Evolutionary conservation across 2,888 invertebrate species (phyloP).

Genomic region (Sepiola atlantica): DNA sequence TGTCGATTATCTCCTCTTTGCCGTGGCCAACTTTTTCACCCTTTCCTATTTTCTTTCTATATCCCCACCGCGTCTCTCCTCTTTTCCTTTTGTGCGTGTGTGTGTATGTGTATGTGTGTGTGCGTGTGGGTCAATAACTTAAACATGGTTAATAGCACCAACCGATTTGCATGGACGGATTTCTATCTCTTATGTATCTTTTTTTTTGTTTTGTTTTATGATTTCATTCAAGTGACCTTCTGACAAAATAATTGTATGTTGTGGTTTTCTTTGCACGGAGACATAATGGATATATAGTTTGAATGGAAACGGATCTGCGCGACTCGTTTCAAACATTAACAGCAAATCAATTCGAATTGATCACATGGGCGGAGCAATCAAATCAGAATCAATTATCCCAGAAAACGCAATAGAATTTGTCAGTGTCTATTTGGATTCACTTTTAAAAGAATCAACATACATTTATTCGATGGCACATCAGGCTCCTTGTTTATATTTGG

Average conservation of each 20-base stretch:
- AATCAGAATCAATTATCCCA: background rate
- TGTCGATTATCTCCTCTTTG: background rate
- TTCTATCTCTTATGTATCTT: background rate
- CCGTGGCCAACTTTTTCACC: background rate
- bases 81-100: background rate
- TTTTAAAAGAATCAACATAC: background rate
- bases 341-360: background rate
- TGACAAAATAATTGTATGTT: background rate
- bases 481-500: too few relatives aligned
- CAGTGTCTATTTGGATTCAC: background rate
- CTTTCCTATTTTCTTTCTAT: background rate
- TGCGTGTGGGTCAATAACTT: background rate
- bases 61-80: background rate
- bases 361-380: background rate
- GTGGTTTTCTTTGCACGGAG: background rate
- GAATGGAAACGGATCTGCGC: background rate
- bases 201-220: background rate
- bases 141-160: background rate
- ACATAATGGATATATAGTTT: background rate
- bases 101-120: background rate
- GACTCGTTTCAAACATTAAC: constrained; percentile 12
- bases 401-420: background rate
- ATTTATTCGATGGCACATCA: background rate
- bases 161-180: background rate
- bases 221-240: background rate